phyloP scores from a whole-genome alignment of 2,797 vertebrate genomes.

The Anniella stebbinsi region DNA sequence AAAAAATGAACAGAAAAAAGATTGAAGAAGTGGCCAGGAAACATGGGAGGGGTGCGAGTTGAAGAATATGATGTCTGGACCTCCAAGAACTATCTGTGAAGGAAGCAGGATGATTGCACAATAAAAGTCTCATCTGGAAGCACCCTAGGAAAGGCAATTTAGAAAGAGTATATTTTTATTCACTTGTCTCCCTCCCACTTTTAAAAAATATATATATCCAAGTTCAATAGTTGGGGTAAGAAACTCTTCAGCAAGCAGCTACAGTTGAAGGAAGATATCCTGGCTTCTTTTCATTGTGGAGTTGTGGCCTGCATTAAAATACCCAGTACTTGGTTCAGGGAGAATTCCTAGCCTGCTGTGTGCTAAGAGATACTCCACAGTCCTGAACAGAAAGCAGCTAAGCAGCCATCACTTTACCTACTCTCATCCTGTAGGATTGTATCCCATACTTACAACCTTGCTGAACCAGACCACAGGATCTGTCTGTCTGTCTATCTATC shows the following conservation, averaged over 20 bases:
- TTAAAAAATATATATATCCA: background rate
- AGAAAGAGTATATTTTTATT: background rate
- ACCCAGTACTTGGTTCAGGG: too few species aligned
- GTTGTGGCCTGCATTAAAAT: too few species aligned
- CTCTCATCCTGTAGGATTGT: background rate
- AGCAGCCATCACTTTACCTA: background rate
- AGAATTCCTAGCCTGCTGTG: background rate
- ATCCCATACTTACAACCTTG: background rate
- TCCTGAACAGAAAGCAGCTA: background rate
- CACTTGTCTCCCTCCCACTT: background rate
- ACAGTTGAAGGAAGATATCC: background rate
- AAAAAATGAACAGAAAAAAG: too few species aligned
- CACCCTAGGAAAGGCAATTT: background rate
- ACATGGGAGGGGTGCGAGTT: too few species aligned
- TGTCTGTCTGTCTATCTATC: too few species aligned
- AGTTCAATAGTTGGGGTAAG: background rate
- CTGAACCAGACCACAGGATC: background rate
- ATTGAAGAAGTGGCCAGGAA: too few species aligned
- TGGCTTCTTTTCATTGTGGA: background rate
- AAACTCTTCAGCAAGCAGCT: background rate
- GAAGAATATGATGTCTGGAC: too few species aligned
- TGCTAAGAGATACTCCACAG: background rate
- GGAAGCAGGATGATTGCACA: too few species aligned
- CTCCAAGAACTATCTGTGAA: too few species aligned
- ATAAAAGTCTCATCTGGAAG: too few species aligned